phyloP scores from a whole-genome alignment of 1,140 invertebrate genomes.

The Aphelinus atriplicis region DNA sequence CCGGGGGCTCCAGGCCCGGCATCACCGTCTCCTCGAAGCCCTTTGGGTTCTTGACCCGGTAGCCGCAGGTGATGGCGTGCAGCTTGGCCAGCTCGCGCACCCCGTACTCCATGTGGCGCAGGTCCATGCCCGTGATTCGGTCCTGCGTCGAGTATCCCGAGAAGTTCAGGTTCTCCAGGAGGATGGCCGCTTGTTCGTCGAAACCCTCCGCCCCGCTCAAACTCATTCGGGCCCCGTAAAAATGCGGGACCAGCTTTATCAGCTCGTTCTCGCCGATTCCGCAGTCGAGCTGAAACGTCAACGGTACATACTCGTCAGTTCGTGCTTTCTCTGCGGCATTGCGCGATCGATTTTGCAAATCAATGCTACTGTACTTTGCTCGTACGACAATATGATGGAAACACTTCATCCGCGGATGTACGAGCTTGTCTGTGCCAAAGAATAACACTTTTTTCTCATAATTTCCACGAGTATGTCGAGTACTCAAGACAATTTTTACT shows the following conservation, averaged over 20 bases:
- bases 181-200: constrained; percentile 68
- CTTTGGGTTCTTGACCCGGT: constrained; percentile 65
- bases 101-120: constrained; percentile 63
- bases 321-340: too few relatives aligned
- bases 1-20: constrained; percentile 39
- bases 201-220: constrained; percentile 60
- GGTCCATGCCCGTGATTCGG: constrained; percentile 66
- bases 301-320: too few relatives aligned
- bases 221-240: constrained; percentile 68
- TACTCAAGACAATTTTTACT: too few relatives aligned
- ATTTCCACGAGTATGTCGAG: too few relatives aligned
- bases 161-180: constrained; percentile 70
- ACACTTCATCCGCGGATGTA: too few relatives aligned
- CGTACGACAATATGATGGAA: too few relatives aligned
- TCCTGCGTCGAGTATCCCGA: constrained; percentile 66
- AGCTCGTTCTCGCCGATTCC: constrained; percentile 59
- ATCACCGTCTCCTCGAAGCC: constrained; percentile 59
- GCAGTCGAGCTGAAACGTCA: constrained; percentile 57
- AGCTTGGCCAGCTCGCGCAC: constrained; percentile 67
- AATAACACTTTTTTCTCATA: too few relatives aligned
- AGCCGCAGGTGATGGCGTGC: constrained; percentile 68
- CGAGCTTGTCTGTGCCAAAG: too few relatives aligned
- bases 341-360: too few relatives aligned
- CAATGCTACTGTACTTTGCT: too few relatives aligned
- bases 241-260: constrained; percentile 63